A percentile compares a stretch with the other conserved stretches of the same genome.
Conservation (phyloP, 2,888 invertebrate species). For the Epirrita christyi region DNA sequence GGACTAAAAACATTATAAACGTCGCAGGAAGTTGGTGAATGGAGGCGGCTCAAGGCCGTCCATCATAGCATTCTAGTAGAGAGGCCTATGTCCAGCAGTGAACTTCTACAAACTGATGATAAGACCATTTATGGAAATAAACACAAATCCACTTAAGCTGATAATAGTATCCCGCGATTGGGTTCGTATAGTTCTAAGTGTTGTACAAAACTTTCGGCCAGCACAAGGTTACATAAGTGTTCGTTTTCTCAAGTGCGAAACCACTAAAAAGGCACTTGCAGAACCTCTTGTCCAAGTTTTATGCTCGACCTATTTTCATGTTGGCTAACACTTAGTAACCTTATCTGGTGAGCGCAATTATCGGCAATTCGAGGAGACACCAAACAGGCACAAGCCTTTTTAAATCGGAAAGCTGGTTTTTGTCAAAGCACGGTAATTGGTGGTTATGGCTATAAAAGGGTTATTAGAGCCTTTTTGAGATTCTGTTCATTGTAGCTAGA, state of each 20-base stretch:
- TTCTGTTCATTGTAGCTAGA: neutral
- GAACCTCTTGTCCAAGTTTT: slow-evolving; percentile 43
- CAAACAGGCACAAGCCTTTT: slow-evolving; percentile 25
- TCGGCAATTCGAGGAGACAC: slow-evolving; percentile 38
- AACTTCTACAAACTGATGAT: too few relatives aligned
- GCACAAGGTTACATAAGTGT: slow-evolving; percentile 32
- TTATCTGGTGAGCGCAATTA: slow-evolving; percentile 48
- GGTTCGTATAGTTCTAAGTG: neutral
- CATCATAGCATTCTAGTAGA: too few relatives aligned
- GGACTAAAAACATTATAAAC: too few relatives aligned
- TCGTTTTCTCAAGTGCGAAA: slow-evolving; percentile 41
- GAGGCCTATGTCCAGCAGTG: too few relatives aligned
- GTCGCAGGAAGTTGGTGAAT: too few relatives aligned
- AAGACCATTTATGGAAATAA: too few relatives aligned
- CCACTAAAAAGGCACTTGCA: slow-evolving; percentile 44
- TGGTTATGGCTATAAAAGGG: slow-evolving; percentile 13
- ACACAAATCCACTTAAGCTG: too few relatives aligned
- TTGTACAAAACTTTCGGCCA: slow-evolving; percentile 15
- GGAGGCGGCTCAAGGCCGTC: too few relatives aligned
- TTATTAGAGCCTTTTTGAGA: neutral
- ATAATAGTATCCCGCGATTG: too few relatives aligned
- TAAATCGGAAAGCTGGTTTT: slow-evolving; percentile 19
- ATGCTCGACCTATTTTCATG: slow-evolving; percentile 48
- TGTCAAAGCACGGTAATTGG: slow-evolving; percentile 21
- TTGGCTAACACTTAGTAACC: slow-evolving; percentile 51